A percentile compares a stretch with the other conserved stretches of the same genome.
phyloP scores from a whole-genome alignment of 2,888 invertebrate species.

The Folsomia candida region DNA sequence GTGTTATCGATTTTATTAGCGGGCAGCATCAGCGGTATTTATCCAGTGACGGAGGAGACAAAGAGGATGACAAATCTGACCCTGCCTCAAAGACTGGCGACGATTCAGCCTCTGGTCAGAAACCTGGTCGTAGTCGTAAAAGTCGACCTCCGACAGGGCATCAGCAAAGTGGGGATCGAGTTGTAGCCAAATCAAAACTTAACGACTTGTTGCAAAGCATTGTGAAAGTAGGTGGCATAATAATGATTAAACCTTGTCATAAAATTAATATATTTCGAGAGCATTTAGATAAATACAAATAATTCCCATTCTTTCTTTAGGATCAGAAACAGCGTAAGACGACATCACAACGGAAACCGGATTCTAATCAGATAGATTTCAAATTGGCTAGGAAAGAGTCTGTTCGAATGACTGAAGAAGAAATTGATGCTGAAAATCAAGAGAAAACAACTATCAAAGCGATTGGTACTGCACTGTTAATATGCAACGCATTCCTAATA shows the following conservation, averaged over 20 bases:
- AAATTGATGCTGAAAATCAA: constrained; percentile 7
- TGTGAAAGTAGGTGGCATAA: background rate
- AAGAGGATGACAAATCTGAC: background rate
- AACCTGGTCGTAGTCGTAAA: background rate
- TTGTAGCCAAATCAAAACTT: background rate
- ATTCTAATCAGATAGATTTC: constrained; percentile 13
- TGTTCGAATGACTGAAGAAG: background rate
- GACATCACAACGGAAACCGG: background rate
- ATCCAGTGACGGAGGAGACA: background rate
- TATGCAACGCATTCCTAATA: no score
- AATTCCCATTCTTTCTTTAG: background rate
- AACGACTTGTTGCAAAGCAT: constrained; percentile 4
- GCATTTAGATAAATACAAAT: background rate
- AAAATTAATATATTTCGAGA: no score
- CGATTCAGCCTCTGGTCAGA: no score
- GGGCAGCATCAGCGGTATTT: no score
- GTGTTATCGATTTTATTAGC: no score
- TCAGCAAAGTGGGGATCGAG: background rate
- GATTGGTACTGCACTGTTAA: constrained; percentile 13
- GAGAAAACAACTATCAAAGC: constrained; percentile 14
- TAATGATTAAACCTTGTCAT: no score
- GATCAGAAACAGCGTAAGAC: constrained; percentile 15
- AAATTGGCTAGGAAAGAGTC: constrained; percentile 23
- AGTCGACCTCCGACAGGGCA: background rate
- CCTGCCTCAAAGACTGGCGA: no score